Evolutionary conservation across 2,113 vertebrate genomes (phyloP), one percentile per base, ranked within the genome.

Genomic region (Hippocampus zosterae): DNA sequence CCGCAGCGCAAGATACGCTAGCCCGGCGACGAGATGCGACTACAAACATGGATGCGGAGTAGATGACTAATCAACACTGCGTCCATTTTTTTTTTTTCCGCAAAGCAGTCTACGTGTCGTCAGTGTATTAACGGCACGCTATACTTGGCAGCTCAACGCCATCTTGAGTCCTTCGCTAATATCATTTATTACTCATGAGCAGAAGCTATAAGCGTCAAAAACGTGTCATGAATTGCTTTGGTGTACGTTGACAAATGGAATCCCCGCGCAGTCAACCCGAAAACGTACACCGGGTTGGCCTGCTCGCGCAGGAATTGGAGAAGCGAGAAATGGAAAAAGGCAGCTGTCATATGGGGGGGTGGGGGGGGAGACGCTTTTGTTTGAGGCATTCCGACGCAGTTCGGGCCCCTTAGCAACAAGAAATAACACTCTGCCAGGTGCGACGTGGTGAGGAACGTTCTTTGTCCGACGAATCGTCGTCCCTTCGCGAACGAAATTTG

Each of bases 311-410:
- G 52, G 42, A 78, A 74, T 78, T 66, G 77, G 62, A 76, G 68
- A 77, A 21, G 74, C 80, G 78, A 84, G 81, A 84, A 90, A 88
- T 87, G 83, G 64, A 83, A 83, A 86, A 85, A 74, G 62, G 72
- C 86, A 84, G 85, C 87, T 89, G 89, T 86, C 79, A 69, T 79
- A 79, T 56, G 78, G 78, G 13, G 42, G 12, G 29, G 29, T 2
- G 29, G 29, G 29, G 29, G 3, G 29, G 86, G 86, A 88, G 87
- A 89, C 86, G 85, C 68, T 74, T 66, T 44, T 0, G 37, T 80
- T 72, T 67, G 72, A 59, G 61, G 42, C 57, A 83, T 87, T 67
- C 68, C 75, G 85, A 86, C 85, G 69, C 69, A 72, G 71, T 63
- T 71, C 63, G 70, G 76, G 81, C 81, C 71, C 67, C 63, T 73